Evolutionary conservation across 1,140 invertebrate species (phyloP), one percentile per base, ranked within the genome.

Genomic region (Saccostrea glomerata): DNA sequence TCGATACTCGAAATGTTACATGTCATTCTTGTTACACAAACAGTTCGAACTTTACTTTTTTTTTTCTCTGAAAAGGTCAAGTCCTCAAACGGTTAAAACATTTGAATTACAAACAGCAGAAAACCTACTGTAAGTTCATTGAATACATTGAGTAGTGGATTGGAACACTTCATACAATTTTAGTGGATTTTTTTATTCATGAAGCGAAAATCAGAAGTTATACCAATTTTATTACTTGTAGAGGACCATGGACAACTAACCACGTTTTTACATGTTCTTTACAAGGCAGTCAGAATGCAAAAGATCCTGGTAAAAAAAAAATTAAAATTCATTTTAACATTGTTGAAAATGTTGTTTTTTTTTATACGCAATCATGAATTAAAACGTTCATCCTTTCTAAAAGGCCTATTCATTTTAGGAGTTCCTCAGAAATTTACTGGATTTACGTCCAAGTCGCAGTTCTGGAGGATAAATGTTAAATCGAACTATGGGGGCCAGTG

Each of bases 11-110:
- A 47, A 47, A 47, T 47, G 47, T 47, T 6, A 2, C 5, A 47
- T 47, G 47, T 3, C 9, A 47, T 7, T 47, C 47, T 47, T 47
- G 47, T 47, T 47, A 9, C 9, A 47, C 47, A 47, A 47, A 47
- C 47, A 47, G 6, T 9, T 58, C 25, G 56, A 17, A 82, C 0
- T 7, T 5, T 36, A 23, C 25, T 30, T 30, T 25, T 17, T n/a
- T n/a, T 47, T 17, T 84, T 47, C 30, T 55, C 4, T 23, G 17
- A 9, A 84, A 82, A 93, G 92, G 92, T 84, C 92, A 60, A 93
- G 90, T 90, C 90, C 91, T 58, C 89, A 93, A 85, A 93, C 93
- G 93, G 66, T 92, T 23, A 92, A 91, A 88, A 91, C 85, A 77
- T 92, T 93, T 86, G 90, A 92, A 87, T 73, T 93, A 13, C 92